Conservation (phyloP, 92 coral and sea anemone species). For the Anthopleura xanthogrammica region DNA sequence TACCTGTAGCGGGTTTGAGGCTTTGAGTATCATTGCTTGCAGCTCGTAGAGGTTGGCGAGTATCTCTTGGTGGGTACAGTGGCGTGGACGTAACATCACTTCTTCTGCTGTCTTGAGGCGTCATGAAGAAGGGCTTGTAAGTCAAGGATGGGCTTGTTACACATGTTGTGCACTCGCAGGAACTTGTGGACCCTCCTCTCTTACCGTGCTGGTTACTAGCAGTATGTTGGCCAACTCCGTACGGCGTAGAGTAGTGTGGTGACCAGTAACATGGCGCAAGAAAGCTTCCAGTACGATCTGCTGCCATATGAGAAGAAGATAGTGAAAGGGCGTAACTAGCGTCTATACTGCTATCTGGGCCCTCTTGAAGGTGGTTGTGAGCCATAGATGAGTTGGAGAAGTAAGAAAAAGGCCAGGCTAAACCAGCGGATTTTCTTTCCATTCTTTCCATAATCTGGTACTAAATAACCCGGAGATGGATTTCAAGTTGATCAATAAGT, state of each 20-base stretch:
- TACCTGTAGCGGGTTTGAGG: not conserved
- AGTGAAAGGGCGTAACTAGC: not conserved
- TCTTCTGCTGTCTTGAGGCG: conserved; percentile 6
- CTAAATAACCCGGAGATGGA: not conserved
- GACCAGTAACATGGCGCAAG: conserved; percentile 33
- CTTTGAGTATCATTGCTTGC: not conserved
- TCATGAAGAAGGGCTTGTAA: conserved; percentile 3
- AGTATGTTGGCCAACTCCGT: conserved; percentile 7
- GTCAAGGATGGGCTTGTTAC: not conserved
- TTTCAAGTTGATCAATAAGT: conserved; percentile 12
- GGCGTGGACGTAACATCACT: not conserved
- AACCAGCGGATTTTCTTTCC: not conserved
- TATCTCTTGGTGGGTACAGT: not conserved
- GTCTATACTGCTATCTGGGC: conserved; percentile 1
- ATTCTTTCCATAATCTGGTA: not conserved
- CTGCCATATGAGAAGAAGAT: conserved; percentile 3
- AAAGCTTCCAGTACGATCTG: conserved; percentile 13
- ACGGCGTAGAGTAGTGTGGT: conserved; percentile 1
- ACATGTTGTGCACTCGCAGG: conserved; percentile 26
- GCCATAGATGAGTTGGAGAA: not conserved
- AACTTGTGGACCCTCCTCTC: not conserved
- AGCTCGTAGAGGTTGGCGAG: not conserved
- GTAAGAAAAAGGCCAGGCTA: conserved; percentile 27
- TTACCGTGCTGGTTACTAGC: not conserved
- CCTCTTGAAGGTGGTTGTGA: conserved; percentile 3